phyloP scores from a whole-genome alignment of 2,797 vertebrate genomes.

The Pyrocephalus nanus region DNA sequence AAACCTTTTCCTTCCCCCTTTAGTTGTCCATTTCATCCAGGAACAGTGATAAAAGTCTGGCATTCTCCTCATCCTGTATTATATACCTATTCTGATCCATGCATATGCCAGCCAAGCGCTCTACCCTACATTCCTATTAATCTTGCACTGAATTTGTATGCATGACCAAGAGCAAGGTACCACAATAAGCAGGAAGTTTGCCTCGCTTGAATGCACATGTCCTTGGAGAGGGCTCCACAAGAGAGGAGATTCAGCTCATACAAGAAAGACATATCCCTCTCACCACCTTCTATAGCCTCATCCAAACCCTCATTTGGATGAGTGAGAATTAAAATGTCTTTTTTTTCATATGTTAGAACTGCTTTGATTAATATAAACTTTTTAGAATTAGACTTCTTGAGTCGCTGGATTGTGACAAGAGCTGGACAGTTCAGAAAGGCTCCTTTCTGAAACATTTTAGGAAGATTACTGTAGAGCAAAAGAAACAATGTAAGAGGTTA shows the following conservation, averaged over 20 bases:
- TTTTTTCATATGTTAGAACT: not conserved
- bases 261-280: not conserved
- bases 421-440: not conserved
- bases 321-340: not conserved
- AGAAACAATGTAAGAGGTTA: not conserved
- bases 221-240: not conserved
- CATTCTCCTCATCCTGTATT: not conserved
- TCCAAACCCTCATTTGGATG: fast-evolving
- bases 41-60: not conserved
- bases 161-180: not conserved
- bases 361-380: not conserved
- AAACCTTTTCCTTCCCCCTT: not conserved
- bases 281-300: not conserved
- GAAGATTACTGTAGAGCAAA: not conserved
- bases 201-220: not conserved
- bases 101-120: not conserved
- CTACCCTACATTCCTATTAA: not conserved
- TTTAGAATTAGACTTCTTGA: not conserved
- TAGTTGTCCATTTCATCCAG: not conserved
- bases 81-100: not conserved
- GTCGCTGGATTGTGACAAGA: not conserved
- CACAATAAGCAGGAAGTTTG: not conserved
- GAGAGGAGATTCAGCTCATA: not conserved
- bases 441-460: not conserved
- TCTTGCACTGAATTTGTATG: not conserved